A percentile compares a stretch with the other conserved stretches of the same genome.
Conservation (phyloP, 2,113 vertebrate genomes). For the Hoplias malabaricus region DNA sequence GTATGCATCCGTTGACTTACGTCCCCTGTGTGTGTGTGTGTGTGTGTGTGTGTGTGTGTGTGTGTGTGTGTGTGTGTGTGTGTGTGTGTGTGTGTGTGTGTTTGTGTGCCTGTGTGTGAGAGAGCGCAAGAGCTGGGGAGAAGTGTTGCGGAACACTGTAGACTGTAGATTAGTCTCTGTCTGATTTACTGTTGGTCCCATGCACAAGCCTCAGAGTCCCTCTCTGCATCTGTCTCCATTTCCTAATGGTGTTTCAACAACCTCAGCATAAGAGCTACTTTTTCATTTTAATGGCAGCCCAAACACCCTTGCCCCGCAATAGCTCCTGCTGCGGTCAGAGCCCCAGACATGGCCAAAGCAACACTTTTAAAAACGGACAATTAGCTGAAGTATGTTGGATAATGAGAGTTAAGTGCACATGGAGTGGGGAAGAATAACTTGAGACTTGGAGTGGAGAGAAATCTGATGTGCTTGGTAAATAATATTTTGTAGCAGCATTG, state of each 20-base stretch:
- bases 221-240: slow-evolving; percentile 78
- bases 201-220: slow-evolving; percentile 60
- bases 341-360: slow-evolving; percentile 4
- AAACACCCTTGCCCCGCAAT: slow-evolving; percentile 59
- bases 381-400: not conserved
- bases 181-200: slow-evolving; percentile 74
- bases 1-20: not conserved
- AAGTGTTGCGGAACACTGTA: not conserved
- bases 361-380: slow-evolving; percentile 4
- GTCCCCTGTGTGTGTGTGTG: not conserved
- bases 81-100: slow-evolving; percentile 12
- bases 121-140: slow-evolving; percentile 26
- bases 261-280: slow-evolving; percentile 70
- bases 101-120: slow-evolving; percentile 53
- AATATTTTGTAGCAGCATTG: not conserved
- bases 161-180: slow-evolving; percentile 71
- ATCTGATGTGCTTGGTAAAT: not conserved
- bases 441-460: not conserved
- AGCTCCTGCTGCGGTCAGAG: slow-evolving; percentile 17
- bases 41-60: slow-evolving; percentile 12
- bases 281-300: slow-evolving; percentile 79
- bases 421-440: not conserved
- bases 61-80: slow-evolving; percentile 52
- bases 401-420: not conserved
- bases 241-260: slow-evolving; percentile 81